phyloP scores from a whole-genome alignment of 2,797 vertebrate genomes.

The Melanotaenia maccullochi region DNA sequence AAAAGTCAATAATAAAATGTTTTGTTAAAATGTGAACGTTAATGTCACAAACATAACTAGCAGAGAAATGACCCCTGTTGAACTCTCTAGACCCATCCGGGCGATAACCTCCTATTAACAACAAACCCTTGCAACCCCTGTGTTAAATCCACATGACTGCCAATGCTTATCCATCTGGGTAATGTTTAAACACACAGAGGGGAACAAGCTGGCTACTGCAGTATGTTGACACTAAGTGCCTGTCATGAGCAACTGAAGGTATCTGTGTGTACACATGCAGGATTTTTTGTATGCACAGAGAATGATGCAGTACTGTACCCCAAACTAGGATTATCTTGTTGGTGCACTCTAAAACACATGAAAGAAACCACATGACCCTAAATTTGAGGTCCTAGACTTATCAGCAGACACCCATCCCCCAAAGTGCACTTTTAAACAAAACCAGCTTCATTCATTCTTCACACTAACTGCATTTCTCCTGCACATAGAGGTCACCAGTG shows the following conservation, averaged over 20 bases:
- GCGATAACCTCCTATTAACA: constrained; percentile 60
- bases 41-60: constrained; percentile 19
- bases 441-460: background rate
- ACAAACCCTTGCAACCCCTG: constrained; percentile 72
- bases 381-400: constrained; percentile 9
- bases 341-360: background rate
- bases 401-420: background rate
- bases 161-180: constrained; percentile 64
- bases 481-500: background rate
- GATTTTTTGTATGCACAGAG: constrained; percentile 24
- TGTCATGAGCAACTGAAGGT: constrained; percentile 30
- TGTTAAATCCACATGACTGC: constrained; percentile 67
- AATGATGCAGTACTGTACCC: constrained; percentile 4
- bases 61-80: constrained; percentile 53
- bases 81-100: constrained; percentile 59
- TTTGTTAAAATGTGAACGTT: background rate
- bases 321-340: constrained; percentile 26
- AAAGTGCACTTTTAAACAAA: background rate
- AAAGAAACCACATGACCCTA: constrained; percentile 12
- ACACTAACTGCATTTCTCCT: background rate
- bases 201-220: constrained; percentile 34
- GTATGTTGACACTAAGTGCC: constrained; percentile 37
- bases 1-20: background rate
- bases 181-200: constrained; percentile 69
- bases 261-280: constrained; percentile 35